A percentile compares a stretch with the other conserved stretches of the same genome.
Evolutionary conservation across 2,797 vertebrate genomes (phyloP).

Genomic region (Amblyopsis hoosieri): DNA sequence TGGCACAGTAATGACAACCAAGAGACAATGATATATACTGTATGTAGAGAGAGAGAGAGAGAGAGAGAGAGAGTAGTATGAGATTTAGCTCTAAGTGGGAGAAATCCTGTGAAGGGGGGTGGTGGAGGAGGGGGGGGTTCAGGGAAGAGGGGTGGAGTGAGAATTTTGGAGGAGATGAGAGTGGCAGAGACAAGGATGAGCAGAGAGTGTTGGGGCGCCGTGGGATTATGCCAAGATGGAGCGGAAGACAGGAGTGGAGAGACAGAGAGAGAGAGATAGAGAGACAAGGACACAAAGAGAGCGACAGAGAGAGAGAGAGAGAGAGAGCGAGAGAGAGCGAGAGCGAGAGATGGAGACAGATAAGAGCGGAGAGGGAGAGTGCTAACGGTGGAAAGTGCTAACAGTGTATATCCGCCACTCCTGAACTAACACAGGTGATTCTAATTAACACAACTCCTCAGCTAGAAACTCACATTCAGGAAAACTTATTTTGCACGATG

Average conservation of each 20-base stretch:
- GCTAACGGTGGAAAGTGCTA: conserved; percentile 4
- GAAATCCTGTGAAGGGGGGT: conserved; percentile 6
- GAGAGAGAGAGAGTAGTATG: not conserved
- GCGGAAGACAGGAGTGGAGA: conserved; percentile 47
- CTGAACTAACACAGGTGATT: no score
- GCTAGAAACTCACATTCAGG: no score
- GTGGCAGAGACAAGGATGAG: conserved; percentile 60
- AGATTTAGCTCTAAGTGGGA: not conserved
- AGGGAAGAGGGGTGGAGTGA: conserved; percentile 21
- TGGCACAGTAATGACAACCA: not conserved
- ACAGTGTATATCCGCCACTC: no score
- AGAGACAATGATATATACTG: not conserved
- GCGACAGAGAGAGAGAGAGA: conserved; percentile 6
- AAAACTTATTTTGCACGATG: no score
- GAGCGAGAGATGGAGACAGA: conserved; percentile 9
- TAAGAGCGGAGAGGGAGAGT: not conserved
- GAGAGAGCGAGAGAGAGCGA: conserved; percentile 2
- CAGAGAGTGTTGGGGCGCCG: conserved; percentile 54
- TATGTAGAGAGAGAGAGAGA: not conserved
- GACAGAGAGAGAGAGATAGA: conserved; percentile 29
- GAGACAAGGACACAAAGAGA: conserved; percentile 2
- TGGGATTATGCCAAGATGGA: conserved; percentile 68
- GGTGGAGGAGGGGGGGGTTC: conserved; percentile 6
- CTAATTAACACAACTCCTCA: no score
- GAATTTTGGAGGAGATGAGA: conserved; percentile 60